Evolutionary conservation across 2,888 invertebrate species (phyloP), one percentile per base, ranked within the genome.

Genomic region (Agrochola lychnidis): DNA sequence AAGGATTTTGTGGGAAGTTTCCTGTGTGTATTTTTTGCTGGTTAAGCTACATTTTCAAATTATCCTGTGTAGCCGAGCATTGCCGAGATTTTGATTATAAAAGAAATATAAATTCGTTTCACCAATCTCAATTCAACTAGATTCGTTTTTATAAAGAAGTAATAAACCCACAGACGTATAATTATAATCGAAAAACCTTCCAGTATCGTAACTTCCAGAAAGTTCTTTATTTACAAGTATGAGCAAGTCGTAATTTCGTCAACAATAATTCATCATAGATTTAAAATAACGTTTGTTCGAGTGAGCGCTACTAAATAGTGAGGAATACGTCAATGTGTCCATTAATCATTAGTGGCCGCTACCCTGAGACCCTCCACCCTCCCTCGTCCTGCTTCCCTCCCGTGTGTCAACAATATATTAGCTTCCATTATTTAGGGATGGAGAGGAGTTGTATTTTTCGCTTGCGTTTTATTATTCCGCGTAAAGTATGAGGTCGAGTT

Each of bases 321-420:
- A 92, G 90, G 91, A 89, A 93, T 91, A 92, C 91, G 90, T 94
- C 93, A 93, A 94, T 94, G 91, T 91, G 91, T 91, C 90, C 93
- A 95, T 95, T 94, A 95, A 95, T 95, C 94, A 95, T 93, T 89
- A 88, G 85, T 83, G 88, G 89, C 89, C 79, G 79, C 86, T 85
- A 82, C 79, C 72, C 78, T 71, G 76, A 85, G 84, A 73, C 84
- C 88, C 85, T 82, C 86, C 87, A 85, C 76, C 79, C 90, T 85
- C 79, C 81, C 89, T 80, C 87, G 84, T 78, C 73, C 89, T 82
- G 19, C 25, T 19, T n/a, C 87, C 56, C 62, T 56, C 67, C 88
- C 88, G 72, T 88, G 90, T 94, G 94, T 94, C 94, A 94, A 94
- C 94, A 93, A 93, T 93, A 92, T 93, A 93, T 93, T 92, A 91